phyloP scores from a whole-genome alignment of 30 jellyfish, hydroid and myxozoan species.

The Turritopsis rubra region DNA sequence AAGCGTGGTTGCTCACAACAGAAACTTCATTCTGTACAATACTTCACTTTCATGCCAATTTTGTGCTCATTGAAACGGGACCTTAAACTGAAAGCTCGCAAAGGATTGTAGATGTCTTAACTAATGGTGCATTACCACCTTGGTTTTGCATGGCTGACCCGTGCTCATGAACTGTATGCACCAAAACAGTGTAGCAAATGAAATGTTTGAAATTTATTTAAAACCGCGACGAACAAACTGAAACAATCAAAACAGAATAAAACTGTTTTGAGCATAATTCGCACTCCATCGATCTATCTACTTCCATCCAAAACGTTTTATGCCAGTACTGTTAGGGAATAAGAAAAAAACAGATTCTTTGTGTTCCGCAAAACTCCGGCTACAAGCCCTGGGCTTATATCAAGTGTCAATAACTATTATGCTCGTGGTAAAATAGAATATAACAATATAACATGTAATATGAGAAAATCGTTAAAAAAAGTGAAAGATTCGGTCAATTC shows the following conservation, averaged over 20 bases:
- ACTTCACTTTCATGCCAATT: neutral
- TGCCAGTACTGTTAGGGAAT: no score
- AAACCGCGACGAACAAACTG: neutral
- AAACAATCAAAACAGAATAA: neutral
- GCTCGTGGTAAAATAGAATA: no score
- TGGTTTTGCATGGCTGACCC: neutral
- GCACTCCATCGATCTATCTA: neutral
- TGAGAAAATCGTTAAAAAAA: no score
- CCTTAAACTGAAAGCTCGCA: neutral
- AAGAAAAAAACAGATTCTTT: no score
- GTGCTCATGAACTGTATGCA: neutral
- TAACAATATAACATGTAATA: no score
- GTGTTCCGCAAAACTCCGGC: no score
- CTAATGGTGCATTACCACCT: neutral
- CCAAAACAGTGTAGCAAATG: neutral
- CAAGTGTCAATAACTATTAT: no score
- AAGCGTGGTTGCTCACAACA: neutral
- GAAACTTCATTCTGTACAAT: neutral
- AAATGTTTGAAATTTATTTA: neutral
- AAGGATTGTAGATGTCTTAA: neutral
- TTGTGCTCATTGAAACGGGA: neutral
- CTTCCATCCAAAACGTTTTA: neutral
- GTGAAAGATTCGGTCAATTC: no score
- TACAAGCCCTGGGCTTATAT: no score
- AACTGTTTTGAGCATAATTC: neutral